Conservation (phyloP, 2,797 vertebrate species). For the Pygocentrus nattereri region DNA sequence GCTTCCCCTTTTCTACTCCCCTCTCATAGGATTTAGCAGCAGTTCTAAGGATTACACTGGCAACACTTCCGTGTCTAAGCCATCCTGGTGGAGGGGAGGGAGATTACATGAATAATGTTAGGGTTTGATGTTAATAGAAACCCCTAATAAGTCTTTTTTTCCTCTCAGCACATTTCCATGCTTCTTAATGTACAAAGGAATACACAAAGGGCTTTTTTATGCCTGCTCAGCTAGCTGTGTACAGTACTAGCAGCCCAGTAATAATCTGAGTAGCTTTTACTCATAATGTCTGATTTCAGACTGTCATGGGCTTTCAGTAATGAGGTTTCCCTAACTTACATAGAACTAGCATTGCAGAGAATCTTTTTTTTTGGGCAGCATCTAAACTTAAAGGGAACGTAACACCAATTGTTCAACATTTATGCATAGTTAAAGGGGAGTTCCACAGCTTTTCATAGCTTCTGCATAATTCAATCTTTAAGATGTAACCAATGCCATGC, state of each 20-base stretch:
- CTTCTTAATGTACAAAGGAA: constrained; percentile 67
- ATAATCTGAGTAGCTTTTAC: constrained; percentile 65
- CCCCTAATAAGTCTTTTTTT: constrained; percentile 66
- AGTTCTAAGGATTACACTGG: constrained; percentile 66
- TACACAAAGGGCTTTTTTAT: constrained; percentile 68
- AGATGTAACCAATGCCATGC: too few species aligned
- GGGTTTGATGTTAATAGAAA: constrained; percentile 73
- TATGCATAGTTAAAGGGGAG: too few species aligned
- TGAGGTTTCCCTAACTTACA: constrained; percentile 61
- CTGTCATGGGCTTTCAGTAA: constrained; percentile 65
- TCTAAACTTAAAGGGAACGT: neutral
- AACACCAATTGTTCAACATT: too few species aligned
- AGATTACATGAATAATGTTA: constrained; percentile 74
- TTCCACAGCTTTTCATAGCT: too few species aligned
- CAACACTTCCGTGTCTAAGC: constrained; percentile 51
- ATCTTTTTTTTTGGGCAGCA: constrained; percentile 30
- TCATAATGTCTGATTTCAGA: constrained; percentile 61
- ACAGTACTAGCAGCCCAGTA: constrained; percentile 54
- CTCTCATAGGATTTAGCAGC: constrained; percentile 65
- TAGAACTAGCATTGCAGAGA: neutral
- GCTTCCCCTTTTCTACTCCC: constrained; percentile 50
- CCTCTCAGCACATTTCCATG: constrained; percentile 68
- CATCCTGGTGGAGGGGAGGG: constrained; percentile 55
- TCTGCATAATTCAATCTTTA: too few species aligned
- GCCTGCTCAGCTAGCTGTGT: constrained; percentile 64